Conservation (phyloP, 1,140 invertebrate species). For the Condylostylus longicornis region DNA sequence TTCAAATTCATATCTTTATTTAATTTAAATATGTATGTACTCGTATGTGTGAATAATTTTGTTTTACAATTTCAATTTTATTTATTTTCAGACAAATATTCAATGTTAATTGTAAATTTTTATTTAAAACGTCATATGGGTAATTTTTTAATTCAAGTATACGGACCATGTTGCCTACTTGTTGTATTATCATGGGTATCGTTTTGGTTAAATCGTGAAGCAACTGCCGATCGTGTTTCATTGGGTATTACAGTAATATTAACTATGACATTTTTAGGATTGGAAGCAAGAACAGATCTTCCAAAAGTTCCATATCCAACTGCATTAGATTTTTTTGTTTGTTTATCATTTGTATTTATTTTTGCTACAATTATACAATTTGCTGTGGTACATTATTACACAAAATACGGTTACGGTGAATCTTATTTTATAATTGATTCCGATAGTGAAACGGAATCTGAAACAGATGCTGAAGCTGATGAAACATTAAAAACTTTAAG, state of each 20-base stretch:
- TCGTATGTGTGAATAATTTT: too few relatives aligned
- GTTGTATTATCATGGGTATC: constrained; percentile 82
- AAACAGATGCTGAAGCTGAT: constrained; percentile 35
- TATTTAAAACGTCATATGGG: constrained; percentile 72
- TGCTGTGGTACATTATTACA: constrained; percentile 78
- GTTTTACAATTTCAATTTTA: background rate
- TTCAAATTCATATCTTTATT: too few relatives aligned
- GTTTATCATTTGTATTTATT: constrained; percentile 72
- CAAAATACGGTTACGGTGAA: constrained; percentile 76
- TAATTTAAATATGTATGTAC: too few relatives aligned
- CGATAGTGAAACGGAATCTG: constrained; percentile 41
- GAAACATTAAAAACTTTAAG: constrained; percentile 6
- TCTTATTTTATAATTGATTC: constrained; percentile 56
- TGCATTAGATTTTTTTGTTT: constrained; percentile 75
- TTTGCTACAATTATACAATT: constrained; percentile 79
- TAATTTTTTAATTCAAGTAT: constrained; percentile 79
- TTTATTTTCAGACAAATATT: constrained; percentile 47
- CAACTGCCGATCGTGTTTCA: constrained; percentile 71
- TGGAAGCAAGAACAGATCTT: constrained; percentile 70
- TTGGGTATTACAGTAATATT: constrained; percentile 74
- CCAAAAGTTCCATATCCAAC: constrained; percentile 79
- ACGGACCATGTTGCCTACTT: constrained; percentile 67
- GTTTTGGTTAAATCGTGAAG: constrained; percentile 81
- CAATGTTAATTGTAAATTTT: constrained; percentile 66
- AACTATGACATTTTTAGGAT: constrained; percentile 76